A percentile compares a stretch with the other conserved stretches of the same genome.
These are phyloP conservation scores for Bugula neritina DNA, from an alignment of 2,888 invertebrate genomes.

Conservation along the genomic window DNA sequence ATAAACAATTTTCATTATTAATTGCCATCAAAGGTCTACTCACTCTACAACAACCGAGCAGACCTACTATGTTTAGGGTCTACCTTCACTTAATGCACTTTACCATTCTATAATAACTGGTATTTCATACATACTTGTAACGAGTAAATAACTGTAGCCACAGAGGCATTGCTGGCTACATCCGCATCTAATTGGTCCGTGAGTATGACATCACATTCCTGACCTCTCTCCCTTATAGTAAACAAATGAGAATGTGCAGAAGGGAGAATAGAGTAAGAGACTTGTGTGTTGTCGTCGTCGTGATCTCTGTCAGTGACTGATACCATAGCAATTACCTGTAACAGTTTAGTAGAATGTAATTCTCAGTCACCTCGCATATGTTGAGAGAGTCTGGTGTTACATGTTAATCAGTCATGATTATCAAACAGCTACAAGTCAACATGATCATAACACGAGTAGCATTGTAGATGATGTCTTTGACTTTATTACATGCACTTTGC, in stretches of 20 bases:
- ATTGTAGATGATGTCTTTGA: no score
- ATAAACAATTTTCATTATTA: no score
- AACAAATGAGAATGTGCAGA: constrained; percentile 1
- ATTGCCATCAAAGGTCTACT: no score
- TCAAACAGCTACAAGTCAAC: no score
- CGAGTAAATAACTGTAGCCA: constrained; percentile 19
- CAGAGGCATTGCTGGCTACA: constrained; percentile 2
- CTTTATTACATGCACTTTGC: no score
- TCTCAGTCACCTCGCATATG: background rate
- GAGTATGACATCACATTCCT: constrained; percentile 24
- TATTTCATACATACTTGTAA: background rate
- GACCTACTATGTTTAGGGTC: no score
- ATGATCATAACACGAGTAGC: no score
- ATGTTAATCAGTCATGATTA: no score
- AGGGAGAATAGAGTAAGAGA: background rate
- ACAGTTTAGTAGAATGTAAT: background rate
- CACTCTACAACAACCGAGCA: no score
- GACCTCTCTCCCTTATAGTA: background rate
- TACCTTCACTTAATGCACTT: no score
- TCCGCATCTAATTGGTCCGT: constrained; percentile 18
- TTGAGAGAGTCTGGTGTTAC: no score
- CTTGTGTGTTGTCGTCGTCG: background rate
- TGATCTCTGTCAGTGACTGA: background rate
- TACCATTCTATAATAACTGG: no score
- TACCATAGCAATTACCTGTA: background rate